Base-by-base conservation (phyloP, 2,797 vertebrate species). In the Hippopotamyrus pictus region DNA sequence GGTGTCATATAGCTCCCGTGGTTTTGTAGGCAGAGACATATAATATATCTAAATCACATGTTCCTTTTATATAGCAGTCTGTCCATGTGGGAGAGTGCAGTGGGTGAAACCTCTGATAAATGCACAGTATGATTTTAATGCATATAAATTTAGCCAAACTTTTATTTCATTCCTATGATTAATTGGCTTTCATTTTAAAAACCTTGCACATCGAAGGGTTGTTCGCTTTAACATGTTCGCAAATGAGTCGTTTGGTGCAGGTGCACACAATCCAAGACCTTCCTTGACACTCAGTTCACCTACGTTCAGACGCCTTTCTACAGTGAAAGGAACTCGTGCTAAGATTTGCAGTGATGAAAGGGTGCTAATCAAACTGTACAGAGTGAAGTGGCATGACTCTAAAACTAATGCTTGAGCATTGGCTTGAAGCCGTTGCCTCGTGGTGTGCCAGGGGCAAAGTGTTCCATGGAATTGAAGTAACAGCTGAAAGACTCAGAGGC, bases 361-460 rank as follows among this genome's bases (percentile, higher is more conserved):
- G 22, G 33, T 11, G 59, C 88, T 88, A 90, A 90, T 88, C 79
- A 90, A 86, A 88, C 48, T 48, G 48, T 41, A 84, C 89, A 69
- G 62, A 59, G 22, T 76, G 88, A 86, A 53, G 83, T 73, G 83
- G 50, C 22, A 86, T 37, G 79, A 86, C 82, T 79, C 59, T 86
- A 62, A 69, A 86, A 48, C 89, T 93, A 94, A 92, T 92, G 86
- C 92, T 93, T 41, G 65, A 22, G 57, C 51, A 86, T 14, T 69
- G 62, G 87, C 59, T 87, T 48, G 44, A 50, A 87, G 50, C 17
- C 48, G n/a, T 92, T 96, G 95, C 96, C 96, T 95, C 92, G 92
- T 93, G 93, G 94, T 37, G 90, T 95, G 96, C 94, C 95, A 94
- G 96, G 95, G 95, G 95, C 94, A 95, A 95, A 96, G 96, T 94